Conservation (phyloP, 2,113 vertebrate species). For the Toxostoma redivivum region DNA sequence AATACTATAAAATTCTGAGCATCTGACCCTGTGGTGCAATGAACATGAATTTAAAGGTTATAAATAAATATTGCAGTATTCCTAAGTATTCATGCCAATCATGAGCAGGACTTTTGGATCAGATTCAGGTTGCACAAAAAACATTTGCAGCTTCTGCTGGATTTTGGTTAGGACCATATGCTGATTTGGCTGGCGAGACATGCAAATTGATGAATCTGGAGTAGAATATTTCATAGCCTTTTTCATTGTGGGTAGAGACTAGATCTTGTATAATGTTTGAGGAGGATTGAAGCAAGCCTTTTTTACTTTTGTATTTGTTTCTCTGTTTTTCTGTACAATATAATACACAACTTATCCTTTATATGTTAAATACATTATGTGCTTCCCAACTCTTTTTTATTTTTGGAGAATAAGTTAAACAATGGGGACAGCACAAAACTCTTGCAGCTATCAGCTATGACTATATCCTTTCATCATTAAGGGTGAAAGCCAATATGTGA, state of each 20-base stretch:
- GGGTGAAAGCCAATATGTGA: constrained; percentile 75
- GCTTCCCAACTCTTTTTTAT: neutral
- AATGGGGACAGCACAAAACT: neutral
- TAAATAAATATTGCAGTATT: neutral
- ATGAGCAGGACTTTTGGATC: neutral
- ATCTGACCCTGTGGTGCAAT: neutral
- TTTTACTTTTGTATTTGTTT: neutral
- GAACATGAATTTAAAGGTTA: neutral
- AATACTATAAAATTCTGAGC: neutral
- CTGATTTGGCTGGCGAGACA: neutral
- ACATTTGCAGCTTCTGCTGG: neutral
- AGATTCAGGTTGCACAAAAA: neutral
- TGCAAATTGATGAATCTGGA: neutral
- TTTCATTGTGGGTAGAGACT: neutral
- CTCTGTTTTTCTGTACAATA: neutral
- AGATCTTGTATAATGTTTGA: neutral
- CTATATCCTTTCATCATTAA: constrained; percentile 73
- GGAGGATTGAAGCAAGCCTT: neutral
- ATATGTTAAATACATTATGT: neutral
- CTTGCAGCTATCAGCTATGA: neutral
- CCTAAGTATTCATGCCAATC: neutral
- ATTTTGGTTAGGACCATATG: neutral
- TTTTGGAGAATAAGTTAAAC: neutral
- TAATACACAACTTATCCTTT: neutral
- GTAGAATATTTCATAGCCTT: neutral